phyloP scores from a whole-genome alignment of 2,113 vertebrate species.

The Tyto alba region DNA sequence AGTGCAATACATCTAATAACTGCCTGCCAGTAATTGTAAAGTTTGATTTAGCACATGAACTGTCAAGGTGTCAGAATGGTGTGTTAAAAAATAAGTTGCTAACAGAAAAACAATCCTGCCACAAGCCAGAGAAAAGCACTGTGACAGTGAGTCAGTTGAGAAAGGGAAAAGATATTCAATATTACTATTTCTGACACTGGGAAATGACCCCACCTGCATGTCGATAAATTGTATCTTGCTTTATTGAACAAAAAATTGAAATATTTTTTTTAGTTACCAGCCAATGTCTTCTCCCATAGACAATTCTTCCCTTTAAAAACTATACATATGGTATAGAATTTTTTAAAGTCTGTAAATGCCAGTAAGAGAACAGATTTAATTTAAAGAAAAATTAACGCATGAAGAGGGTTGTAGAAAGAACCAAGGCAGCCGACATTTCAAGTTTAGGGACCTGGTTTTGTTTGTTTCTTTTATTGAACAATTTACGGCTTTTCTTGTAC shows the following conservation, averaged over 20 bases:
- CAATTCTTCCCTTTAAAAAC: background rate
- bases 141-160: background rate
- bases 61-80: conserved; percentile 42
- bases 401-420: background rate
- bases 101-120: conserved; percentile 8
- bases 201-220: background rate
- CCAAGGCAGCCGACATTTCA: background rate
- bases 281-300: background rate
- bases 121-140: background rate
- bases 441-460: background rate
- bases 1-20: conserved; percentile 70
- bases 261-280: background rate
- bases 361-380: background rate
- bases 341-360: background rate
- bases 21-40: conserved; percentile 75
- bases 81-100: conserved; percentile 41
- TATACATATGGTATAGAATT: background rate
- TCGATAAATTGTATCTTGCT: background rate
- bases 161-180: background rate
- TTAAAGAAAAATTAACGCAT: background rate
- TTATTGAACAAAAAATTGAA: background rate
- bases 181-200: background rate
- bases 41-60: conserved; percentile 69
- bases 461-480: background rate
- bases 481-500: background rate